These are phyloP conservation scores for Merodon equestris DNA, from an alignment of 2,888 invertebrate species.

Conservation along the genomic window DNA sequence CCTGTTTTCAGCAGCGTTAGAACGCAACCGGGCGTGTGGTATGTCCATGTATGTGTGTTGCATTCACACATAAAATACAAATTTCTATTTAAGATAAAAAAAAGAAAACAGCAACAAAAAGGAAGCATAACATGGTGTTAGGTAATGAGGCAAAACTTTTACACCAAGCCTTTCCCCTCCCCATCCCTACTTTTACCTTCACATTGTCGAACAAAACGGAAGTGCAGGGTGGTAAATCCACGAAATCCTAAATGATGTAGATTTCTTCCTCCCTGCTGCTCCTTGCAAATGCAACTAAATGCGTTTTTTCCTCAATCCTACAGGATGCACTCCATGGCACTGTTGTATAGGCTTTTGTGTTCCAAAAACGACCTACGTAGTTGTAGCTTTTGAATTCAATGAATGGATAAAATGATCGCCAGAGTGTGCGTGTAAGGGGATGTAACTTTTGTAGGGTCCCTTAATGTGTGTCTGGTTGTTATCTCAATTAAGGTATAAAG, in stretches of 20 bases:
- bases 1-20: slow-evolving; percentile 46
- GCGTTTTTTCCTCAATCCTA: slow-evolving; percentile 37
- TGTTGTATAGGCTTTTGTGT: not conserved
- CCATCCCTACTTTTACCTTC: slow-evolving; percentile 13
- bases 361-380: not conserved
- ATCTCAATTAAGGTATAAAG: slow-evolving; percentile 49
- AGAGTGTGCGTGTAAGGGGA: slow-evolving; percentile 1
- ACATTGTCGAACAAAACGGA: slow-evolving; percentile 43
- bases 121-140: slow-evolving; percentile 55
- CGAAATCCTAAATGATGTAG: slow-evolving; percentile 41
- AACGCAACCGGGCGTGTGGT: slow-evolving; percentile 41
- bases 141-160: slow-evolving; percentile 68
- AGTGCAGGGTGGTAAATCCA: slow-evolving; percentile 59
- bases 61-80: slow-evolving; percentile 30
- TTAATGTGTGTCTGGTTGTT: slow-evolving; percentile 26
- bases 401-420: not conserved
- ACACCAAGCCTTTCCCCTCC: slow-evolving; percentile 56
- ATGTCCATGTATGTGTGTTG: slow-evolving; percentile 1
- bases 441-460: slow-evolving; percentile 25
- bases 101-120: not conserved
- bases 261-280: slow-evolving; percentile 10
- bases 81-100: not conserved
- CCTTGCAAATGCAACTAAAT: slow-evolving; percentile 52
- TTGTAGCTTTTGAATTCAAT: not conserved
- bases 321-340: slow-evolving; percentile 12